Base-by-base conservation (phyloP, 53 echinoderm and acorn worm species). In the Luidia sarsii region DNA sequence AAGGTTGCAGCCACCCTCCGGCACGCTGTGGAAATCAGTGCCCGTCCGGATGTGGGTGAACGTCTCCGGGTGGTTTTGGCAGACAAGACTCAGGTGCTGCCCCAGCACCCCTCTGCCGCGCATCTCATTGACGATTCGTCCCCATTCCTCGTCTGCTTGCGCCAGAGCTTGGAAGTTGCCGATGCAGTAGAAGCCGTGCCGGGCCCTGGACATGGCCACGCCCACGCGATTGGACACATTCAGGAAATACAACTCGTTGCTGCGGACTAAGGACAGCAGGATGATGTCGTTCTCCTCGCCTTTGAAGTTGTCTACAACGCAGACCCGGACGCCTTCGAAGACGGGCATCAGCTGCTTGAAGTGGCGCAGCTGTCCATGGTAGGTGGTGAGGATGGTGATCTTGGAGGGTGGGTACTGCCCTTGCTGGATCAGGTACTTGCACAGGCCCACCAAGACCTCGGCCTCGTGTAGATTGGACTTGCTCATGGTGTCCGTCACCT, bases 201-300 rank as follows among this genome's bases (percentile, higher is more conserved):
- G n/a, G n/a, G n/a, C 93, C 38, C 89, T 71, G 7, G 97, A 89
- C 13, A 96, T 25, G 0, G 97, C 97, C 27, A 86, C 91, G 39
- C 86, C 86, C 52, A 96, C 68, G 11, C 91, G 83, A 45, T 89
- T 89, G 1, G 86, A 80, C 39, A 73, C 82, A 59, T 79, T 82
- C 50, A 96, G 65, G 36, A 90, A 90, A 61, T 41, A 96, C 86
- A 18, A n/a, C n/a, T n/a, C n/a, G n/a, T n/a, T n/a, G n/a, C n/a
- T n/a, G n/a, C n/a, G n/a, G n/a, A n/a, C n/a, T n/a, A n/a, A n/a
- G n/a, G n/a, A n/a, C n/a, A n/a, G n/a, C n/a, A n/a, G n/a, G n/a
- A n/a, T n/a, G n/a, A 96, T 89, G 66, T 96, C 93, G 70, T 86
- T 93, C 24, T 96, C 92, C 67, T 92, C 97, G 31, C 93, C 93